A percentile compares a stretch with the other conserved stretches of the same genome.
Conservation (phyloP, 2,888 invertebrate species). For the Brenthis hecate region DNA sequence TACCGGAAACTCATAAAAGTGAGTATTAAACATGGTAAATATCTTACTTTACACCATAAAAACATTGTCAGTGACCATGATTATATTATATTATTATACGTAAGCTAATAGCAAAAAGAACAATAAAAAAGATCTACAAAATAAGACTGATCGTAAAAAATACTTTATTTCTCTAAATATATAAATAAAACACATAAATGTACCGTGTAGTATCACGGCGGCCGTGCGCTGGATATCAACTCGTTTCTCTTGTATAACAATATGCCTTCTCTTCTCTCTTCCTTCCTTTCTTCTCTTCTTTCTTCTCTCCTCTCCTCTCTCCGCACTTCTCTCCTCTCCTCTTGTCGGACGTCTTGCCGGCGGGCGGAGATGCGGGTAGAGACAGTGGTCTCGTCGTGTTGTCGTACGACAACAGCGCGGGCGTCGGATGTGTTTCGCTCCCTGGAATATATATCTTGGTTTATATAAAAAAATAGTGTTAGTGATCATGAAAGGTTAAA, state of each 20-base stretch:
- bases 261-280: constrained; percentile 53
- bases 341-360: constrained; percentile 40
- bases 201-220: constrained; percentile 69
- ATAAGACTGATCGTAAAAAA: constrained; percentile 31
- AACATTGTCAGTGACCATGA: too few species aligned
- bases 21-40: too few species aligned
- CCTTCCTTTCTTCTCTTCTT: constrained; percentile 53
- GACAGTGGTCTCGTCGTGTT: constrained; percentile 78
- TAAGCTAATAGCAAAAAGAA: not conserved
- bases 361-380: constrained; percentile 63
- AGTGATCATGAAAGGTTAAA: too few species aligned
- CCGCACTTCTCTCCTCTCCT: constrained; percentile 37
- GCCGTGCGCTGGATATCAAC: constrained; percentile 89
- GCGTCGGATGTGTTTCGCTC: constrained; percentile 78
- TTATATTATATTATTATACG: too few species aligned
- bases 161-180: constrained; percentile 39
- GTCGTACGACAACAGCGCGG: constrained; percentile 65
- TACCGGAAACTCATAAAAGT: too few species aligned
- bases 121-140: not conserved
- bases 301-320: constrained; percentile 41
- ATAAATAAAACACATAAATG: constrained; percentile 63
- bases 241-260: constrained; percentile 90
- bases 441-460: constrained; percentile 53
- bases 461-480: constrained; percentile 17
- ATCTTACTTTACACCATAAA: too few species aligned